A percentile compares a stretch with the other conserved stretches of the same genome.
Evolutionary conservation across 2,113 vertebrate species (phyloP).

Genomic region (Butorides virescens): DNA sequence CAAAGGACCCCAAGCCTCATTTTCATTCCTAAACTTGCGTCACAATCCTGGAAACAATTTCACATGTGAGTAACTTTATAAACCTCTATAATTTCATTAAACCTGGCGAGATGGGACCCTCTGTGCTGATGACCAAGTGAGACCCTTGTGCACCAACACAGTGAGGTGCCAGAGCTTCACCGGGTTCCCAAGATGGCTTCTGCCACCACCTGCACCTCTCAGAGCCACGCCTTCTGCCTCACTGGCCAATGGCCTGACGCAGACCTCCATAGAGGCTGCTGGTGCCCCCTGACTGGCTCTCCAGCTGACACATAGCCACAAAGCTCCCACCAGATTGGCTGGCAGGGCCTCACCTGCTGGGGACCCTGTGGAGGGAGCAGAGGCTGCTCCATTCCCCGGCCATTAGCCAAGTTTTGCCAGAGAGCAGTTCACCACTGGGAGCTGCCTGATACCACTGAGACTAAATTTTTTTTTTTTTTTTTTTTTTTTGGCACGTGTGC

Average conservation of each 20-base stretch:
- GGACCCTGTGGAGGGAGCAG: fast-evolving
- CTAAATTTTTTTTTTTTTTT: no score
- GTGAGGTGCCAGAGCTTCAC: fast-evolving
- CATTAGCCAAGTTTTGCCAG: neutral
- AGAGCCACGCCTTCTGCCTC: neutral
- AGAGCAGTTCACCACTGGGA: fast-evolving
- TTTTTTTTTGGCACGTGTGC: no score
- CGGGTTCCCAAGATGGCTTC: neutral
- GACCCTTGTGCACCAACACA: neutral
- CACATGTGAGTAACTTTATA: neutral
- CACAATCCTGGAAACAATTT: neutral
- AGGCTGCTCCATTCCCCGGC: neutral
- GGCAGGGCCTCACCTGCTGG: neutral
- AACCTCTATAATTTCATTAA: neutral
- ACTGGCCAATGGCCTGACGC: fast-evolving
- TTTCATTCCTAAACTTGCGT: neutral
- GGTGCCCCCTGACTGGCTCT: neutral
- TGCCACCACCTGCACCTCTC: fast-evolving
- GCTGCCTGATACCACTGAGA: neutral
- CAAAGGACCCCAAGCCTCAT: neutral
- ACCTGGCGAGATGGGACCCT: neutral
- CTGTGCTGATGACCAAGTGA: neutral
- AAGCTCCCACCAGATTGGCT: neutral
- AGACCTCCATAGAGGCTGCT: fast-evolving
- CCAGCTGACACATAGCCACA: neutral